Evolutionary conservation across 2,888 invertebrate species (phyloP), one percentile per base, ranked within the genome.

Genomic region (Cetonia aurata): DNA sequence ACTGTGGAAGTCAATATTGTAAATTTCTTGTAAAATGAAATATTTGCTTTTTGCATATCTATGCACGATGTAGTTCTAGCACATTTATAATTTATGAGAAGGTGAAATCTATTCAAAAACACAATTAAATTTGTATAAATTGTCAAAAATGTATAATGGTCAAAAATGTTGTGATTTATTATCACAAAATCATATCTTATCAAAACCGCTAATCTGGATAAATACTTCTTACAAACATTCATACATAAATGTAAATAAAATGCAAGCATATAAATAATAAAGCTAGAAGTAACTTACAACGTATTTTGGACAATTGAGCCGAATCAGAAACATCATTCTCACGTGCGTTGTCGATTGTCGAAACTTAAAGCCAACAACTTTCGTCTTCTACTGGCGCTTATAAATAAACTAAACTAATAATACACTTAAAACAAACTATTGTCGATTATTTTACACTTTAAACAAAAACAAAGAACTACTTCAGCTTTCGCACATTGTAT

Each of bases 401-500:
- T 19, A 12, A 19, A 42, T 37, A 17, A 57, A 57, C 57, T 57
- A 57, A 57, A 57, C 57, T 57, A 57, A 41, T 19, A n/a, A 15
- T 10, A 57, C 57, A 57, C 57, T 57, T 44, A 42, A 57, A 19
- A 57, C 12, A 44, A 57, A 57, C 57, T 57, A 42, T 57, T 41
- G 10, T 37, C 15, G 42, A 57, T 19, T 57, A 57, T 57, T 19
- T n/a, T 57, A 19, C 57, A 57, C 57, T 57, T 15, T 1, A 12
- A 15, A 13, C 15, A 42, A 57, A 8, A 37, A 37, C 2, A 37
- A 37, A 37, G 25, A 37, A 37, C 37, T 37, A 41, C 19, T 42
- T 42, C 12, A 12, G 1, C 10, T 6, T 8, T 57, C 33, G 55
- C 33, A 25, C n/a, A 48, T 48, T n/a, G 53, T 19, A 57, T 57